These are phyloP conservation scores for Nezara viridula DNA, from an alignment of 2,888 invertebrate species.

Conservation along the genomic window DNA sequence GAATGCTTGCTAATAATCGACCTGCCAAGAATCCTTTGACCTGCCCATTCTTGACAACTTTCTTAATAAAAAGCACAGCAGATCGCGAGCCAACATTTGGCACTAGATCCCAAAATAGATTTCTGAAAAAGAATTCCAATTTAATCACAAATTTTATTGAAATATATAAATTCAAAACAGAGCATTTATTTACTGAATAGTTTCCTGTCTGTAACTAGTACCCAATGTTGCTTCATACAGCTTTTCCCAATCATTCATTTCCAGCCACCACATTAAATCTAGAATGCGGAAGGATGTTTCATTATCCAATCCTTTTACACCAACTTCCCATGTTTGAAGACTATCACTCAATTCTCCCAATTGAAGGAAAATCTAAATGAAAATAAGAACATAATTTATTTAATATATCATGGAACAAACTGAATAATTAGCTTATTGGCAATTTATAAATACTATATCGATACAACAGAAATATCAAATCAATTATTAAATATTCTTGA, in stretches of 20 bases:
- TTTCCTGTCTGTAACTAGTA: conserved; percentile 82
- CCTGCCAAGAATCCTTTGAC: conserved; percentile 78
- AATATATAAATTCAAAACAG: not conserved
- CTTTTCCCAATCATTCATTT: conserved; percentile 68
- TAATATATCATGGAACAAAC: not conserved
- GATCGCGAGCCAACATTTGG: conserved; percentile 79
- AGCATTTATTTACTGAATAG: conserved; percentile 71
- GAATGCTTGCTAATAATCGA: conserved; percentile 77
- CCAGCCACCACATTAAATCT: conserved; percentile 69
- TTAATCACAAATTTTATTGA: not conserved
- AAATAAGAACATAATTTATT: not conserved
- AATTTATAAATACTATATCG: not conserved
- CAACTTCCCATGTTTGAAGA: conserved; percentile 66
- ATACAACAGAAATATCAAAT: not conserved
- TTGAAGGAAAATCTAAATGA: conserved; percentile 65
- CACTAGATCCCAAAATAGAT: conserved; percentile 80
- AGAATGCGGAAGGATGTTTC: conserved; percentile 70
- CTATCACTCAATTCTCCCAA: conserved; percentile 66
- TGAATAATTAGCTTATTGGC: no score
- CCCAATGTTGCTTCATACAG: conserved; percentile 70
- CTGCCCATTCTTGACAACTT: conserved; percentile 75
- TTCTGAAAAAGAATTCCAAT: conserved; percentile 69
- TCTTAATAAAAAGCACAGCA: conserved; percentile 76
- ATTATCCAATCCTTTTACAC: conserved; percentile 68
- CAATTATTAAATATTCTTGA: not conserved